Evolutionary conservation across 2,113 vertebrate genomes (phyloP).

Genomic region (Hymenochirus boettgeri): DNA sequence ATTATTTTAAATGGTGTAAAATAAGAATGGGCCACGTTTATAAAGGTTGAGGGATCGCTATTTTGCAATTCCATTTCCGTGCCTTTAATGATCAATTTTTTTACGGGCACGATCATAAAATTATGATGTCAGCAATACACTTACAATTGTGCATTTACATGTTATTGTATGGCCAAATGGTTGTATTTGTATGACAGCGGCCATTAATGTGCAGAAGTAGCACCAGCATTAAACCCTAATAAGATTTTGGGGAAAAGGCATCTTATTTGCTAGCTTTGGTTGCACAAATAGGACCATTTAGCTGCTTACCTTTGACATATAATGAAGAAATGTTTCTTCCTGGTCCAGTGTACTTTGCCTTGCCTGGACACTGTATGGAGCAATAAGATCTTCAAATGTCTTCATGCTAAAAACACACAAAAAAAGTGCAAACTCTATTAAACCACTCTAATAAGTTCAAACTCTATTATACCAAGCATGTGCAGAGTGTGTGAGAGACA

Average conservation of each 20-base stretch:
- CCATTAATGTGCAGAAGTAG: not conserved
- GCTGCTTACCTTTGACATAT: conserved; percentile 54
- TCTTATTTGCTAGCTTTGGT: not conserved
- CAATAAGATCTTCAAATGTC: conserved; percentile 60
- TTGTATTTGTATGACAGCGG: not conserved
- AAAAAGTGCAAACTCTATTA: not conserved
- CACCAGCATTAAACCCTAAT: not conserved
- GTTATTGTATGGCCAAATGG: no score
- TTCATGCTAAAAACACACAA: conserved; percentile 48
- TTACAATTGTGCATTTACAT: no score
- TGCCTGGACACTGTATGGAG: conserved; percentile 57
- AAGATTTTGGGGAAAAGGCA: not conserved
- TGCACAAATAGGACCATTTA: not conserved
- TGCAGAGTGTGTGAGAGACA: no score
- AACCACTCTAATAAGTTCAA: no score
- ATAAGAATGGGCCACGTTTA: no score
- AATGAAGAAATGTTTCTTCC: conserved; percentile 53
- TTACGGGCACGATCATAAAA: no score
- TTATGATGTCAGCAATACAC: no score
- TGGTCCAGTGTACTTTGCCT: conserved; percentile 45
- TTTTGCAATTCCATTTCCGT: no score
- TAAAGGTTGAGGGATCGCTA: no score
- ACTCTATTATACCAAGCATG: no score
- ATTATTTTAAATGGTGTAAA: no score
- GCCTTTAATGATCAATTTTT: no score